phyloP scores from a whole-genome alignment of 2,113 vertebrate genomes.

The Sminthopsis crassicaudata region DNA sequence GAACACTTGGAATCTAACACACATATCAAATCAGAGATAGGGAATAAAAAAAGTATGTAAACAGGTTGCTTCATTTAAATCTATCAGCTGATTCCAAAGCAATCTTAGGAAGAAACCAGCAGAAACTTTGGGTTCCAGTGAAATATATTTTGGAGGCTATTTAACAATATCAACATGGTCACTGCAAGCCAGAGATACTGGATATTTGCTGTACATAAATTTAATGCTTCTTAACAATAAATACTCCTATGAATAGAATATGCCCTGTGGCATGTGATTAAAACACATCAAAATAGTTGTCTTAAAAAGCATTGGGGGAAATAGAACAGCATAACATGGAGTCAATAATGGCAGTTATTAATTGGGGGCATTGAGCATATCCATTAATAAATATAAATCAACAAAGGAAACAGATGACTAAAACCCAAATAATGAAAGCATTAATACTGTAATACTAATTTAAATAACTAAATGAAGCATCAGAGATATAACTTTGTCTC shows the following conservation, averaged over 20 bases:
- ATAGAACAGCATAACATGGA: slow-evolving; percentile 54
- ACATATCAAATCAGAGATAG: not conserved
- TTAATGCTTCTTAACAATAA: slow-evolving; percentile 37
- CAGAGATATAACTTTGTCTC: slow-evolving; percentile 59
- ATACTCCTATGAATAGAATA: slow-evolving; percentile 49
- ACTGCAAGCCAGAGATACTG: not conserved
- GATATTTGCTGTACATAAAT: slow-evolving; percentile 20
- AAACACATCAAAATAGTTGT: slow-evolving; percentile 55
- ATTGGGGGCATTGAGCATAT: slow-evolving; percentile 48
- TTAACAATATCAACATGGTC: slow-evolving; percentile 16
- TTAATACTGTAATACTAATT: slow-evolving; percentile 63
- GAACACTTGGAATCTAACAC: not conserved
- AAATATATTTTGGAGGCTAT: not conserved
- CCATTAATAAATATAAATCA: slow-evolving; percentile 72
- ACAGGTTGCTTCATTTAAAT: slow-evolving; percentile 16
- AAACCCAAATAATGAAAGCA: slow-evolving; percentile 75
- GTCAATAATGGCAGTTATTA: slow-evolving; percentile 75
- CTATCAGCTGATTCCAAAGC: slow-evolving; percentile 15
- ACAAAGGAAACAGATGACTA: slow-evolving; percentile 67
- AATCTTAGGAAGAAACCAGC: not conserved
- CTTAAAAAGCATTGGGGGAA: slow-evolving; percentile 27
- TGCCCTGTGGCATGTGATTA: slow-evolving; percentile 16
- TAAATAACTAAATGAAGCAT: slow-evolving; percentile 48
- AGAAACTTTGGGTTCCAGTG: slow-evolving; percentile 23
- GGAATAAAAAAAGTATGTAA: slow-evolving; percentile 37